phyloP scores from a whole-genome alignment of 2,797 vertebrate species.

The Poeciliopsis paucimaculata region DNA sequence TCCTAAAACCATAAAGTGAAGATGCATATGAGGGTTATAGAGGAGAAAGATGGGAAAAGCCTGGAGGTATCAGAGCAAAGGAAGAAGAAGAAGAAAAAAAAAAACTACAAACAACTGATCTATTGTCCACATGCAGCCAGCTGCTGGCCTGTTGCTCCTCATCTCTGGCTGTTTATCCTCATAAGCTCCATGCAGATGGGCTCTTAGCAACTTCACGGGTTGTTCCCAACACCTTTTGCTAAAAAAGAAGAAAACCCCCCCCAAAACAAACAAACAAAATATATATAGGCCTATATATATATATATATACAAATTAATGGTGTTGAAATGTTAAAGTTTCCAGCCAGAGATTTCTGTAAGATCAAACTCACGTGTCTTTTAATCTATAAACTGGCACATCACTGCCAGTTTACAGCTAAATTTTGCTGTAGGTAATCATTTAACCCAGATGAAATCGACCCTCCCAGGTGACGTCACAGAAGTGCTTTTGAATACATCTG shows the following conservation, averaged over 20 bases:
- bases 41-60: slow-evolving; percentile 58
- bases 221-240: background rate
- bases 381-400: background rate
- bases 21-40: slow-evolving; percentile 62
- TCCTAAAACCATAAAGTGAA: slow-evolving; percentile 72
- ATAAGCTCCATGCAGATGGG: slow-evolving; percentile 25
- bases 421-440: background rate
- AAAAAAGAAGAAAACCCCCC: background rate
- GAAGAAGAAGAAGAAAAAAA: too few species aligned
- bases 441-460: background rate
- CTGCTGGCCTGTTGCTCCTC: slow-evolving; percentile 27
- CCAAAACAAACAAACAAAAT: background rate
- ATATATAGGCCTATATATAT: too few species aligned
- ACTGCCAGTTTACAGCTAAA: background rate
- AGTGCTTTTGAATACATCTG: background rate
- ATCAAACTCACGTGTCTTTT: background rate
- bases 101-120: slow-evolving; percentile 54
- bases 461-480: background rate
- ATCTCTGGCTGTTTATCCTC: background rate
- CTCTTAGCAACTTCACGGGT: slow-evolving; percentile 14
- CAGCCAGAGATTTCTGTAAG: background rate
- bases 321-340: background rate
- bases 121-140: slow-evolving; percentile 59
- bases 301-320: background rate
- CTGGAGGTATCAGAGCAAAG: slow-evolving; percentile 59